phyloP scores from a whole-genome alignment of 2,113 vertebrate genomes.

The Prietella phreatophila region DNA sequence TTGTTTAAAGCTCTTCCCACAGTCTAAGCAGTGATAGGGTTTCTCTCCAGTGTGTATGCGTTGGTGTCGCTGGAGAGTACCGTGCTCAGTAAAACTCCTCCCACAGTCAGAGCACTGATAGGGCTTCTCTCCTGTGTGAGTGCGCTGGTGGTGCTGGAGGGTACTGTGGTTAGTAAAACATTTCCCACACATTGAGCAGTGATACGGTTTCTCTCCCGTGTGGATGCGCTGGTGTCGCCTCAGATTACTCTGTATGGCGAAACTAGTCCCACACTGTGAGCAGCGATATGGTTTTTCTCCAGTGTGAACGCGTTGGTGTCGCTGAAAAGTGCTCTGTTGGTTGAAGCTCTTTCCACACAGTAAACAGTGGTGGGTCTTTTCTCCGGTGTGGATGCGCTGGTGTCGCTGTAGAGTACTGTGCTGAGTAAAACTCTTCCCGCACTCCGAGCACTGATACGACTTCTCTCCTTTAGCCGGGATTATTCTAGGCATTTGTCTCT shows the following conservation, averaged over 20 bases:
- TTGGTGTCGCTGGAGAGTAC: neutral
- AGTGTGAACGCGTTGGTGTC: neutral
- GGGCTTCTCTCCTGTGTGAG: conserved; percentile 1
- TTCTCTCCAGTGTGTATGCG: conserved; percentile 1
- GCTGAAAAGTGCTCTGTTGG: neutral
- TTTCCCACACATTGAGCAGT: neutral
- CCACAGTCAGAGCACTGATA: neutral
- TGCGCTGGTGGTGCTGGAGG: conserved; percentile 1
- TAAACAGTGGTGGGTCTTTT: neutral
- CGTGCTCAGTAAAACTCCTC: neutral
- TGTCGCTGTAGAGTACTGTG: neutral
- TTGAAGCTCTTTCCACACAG: conserved; percentile 13
- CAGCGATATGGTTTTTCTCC: conserved; percentile 10
- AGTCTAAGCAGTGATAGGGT: neutral
- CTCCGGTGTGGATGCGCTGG: neutral
- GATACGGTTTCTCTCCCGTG: conserved; percentile 2
- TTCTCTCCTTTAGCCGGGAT: neutral
- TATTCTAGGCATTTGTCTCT: neutral
- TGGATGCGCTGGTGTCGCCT: conserved; percentile 5
- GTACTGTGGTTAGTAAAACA: conserved; percentile 4
- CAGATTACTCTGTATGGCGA: neutral
- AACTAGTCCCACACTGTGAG: neutral
- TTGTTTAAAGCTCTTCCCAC: conserved; percentile 4
- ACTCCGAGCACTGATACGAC: neutral
- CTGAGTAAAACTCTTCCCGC: conserved; percentile 5